Conservation (phyloP, 2,113 vertebrate species). For the Bubalus kerabau region DNA sequence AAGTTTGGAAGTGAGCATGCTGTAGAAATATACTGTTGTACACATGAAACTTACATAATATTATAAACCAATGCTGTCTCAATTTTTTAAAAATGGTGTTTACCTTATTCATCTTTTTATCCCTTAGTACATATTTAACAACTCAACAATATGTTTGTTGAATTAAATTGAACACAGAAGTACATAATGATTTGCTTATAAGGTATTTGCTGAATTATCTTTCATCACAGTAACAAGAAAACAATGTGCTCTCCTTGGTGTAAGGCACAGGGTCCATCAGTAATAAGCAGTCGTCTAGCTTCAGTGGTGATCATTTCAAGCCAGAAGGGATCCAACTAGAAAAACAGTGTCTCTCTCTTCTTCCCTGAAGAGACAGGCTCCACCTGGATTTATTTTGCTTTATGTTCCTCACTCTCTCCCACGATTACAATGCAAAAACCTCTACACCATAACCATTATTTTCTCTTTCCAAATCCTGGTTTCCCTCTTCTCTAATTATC, state of each 20-base stretch:
- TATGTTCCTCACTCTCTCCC: background rate
- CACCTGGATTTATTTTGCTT: background rate
- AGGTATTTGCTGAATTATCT: background rate
- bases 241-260: background rate
- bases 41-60: background rate
- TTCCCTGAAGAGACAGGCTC: background rate
- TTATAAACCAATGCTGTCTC: background rate
- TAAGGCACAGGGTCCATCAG: background rate
- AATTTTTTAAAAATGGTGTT: background rate
- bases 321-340: background rate
- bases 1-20: background rate
- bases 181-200: background rate
- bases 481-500: background rate
- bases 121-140: background rate
- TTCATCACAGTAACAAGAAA: background rate
- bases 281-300: background rate
- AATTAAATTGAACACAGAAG: conserved; percentile 19
- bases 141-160: background rate
- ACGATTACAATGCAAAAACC: background rate
- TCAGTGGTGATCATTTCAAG: background rate
- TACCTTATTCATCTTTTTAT: background rate
- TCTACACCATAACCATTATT: background rate
- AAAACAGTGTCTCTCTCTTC: background rate
- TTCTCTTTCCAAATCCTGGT: conserved; percentile 13
- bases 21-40: background rate